A percentile compares a stretch with the other conserved stretches of the same genome.
These are phyloP conservation scores for Amphiura filiformis DNA, from an alignment of 35 echinoderm and acorn worm genomes.

Conservation along the genomic window DNA sequence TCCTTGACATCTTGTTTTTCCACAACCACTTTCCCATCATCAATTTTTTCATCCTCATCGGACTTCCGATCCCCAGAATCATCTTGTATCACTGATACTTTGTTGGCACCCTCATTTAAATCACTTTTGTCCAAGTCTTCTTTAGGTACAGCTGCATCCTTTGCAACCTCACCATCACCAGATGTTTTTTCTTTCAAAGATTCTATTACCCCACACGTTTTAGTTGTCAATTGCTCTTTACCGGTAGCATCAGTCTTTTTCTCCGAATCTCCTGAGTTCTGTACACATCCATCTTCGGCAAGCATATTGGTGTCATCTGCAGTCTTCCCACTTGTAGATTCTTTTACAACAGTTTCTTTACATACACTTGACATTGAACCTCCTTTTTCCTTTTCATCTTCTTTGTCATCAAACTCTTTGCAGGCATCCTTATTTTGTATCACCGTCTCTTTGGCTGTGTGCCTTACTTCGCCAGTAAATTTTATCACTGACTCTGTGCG, in stretches of 20 bases:
- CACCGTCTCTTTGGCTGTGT: neutral
- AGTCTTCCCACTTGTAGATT: neutral
- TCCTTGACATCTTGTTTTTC: neutral
- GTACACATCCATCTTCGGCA: too few relatives aligned
- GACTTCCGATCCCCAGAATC: too few relatives aligned
- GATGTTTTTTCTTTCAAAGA: too few relatives aligned
- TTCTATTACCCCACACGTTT: too few relatives aligned
- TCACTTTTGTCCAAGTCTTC: neutral
- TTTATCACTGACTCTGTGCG: neutral
- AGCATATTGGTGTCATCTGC: too few relatives aligned
- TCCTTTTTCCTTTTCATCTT: neutral
- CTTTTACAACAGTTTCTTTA: neutral
- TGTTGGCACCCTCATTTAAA: neutral
- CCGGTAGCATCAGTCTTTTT: too few relatives aligned
- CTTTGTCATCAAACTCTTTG: neutral
- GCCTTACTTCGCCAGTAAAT: neutral
- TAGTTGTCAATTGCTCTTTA: too few relatives aligned
- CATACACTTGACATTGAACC: conserved; percentile 2
- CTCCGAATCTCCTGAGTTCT: too few relatives aligned
- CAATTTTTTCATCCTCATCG: too few relatives aligned
- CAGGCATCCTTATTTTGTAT: neutral
- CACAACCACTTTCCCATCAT: too few relatives aligned
- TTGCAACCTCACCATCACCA: too few relatives aligned
- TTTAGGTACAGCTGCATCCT: neutral
- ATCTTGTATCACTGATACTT: too few relatives aligned